A percentile compares a stretch with the other conserved stretches of the same genome.
Evolutionary conservation across 2,113 vertebrate genomes (phyloP).

Genomic region (Cygnus buccinator): DNA sequence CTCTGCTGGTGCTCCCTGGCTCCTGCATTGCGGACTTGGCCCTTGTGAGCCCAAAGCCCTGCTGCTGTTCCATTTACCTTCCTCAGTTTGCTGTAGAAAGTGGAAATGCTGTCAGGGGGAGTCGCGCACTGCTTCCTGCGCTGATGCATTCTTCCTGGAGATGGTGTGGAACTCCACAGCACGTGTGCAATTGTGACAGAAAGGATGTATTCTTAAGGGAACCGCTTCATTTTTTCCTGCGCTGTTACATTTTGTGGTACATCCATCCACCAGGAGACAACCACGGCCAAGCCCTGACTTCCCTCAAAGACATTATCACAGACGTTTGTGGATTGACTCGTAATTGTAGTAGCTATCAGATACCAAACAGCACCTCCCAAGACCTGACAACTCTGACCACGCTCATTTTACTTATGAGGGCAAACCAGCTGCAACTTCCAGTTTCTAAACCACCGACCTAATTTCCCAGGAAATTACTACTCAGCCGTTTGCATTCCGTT

Average conservation of each 20-base stretch:
- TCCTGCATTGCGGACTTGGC: background rate
- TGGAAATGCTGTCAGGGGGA: background rate
- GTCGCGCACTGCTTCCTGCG: background rate
- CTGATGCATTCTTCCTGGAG: background rate
- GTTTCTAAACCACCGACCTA: background rate
- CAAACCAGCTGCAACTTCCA: background rate
- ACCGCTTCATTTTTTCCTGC: accelerated
- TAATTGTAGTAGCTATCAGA: background rate
- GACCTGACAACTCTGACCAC: background rate
- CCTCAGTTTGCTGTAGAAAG: background rate
- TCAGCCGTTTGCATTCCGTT: accelerated
- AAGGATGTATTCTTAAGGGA: background rate
- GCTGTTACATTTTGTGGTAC: background rate
- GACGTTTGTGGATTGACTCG: background rate
- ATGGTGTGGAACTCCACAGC: background rate
- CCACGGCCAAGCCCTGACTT: background rate
- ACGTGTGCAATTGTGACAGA: background rate
- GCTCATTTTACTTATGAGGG: accelerated
- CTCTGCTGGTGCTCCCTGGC: accelerated
- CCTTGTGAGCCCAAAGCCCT: background rate
- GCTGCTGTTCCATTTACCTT: background rate
- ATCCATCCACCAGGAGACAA: accelerated
- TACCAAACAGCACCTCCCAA: background rate
- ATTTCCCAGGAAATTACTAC: background rate
- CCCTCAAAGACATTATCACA: accelerated